These are phyloP conservation scores for Ispidina picta DNA, from an alignment of 2,797 vertebrate species.

Conservation along the genomic window DNA sequence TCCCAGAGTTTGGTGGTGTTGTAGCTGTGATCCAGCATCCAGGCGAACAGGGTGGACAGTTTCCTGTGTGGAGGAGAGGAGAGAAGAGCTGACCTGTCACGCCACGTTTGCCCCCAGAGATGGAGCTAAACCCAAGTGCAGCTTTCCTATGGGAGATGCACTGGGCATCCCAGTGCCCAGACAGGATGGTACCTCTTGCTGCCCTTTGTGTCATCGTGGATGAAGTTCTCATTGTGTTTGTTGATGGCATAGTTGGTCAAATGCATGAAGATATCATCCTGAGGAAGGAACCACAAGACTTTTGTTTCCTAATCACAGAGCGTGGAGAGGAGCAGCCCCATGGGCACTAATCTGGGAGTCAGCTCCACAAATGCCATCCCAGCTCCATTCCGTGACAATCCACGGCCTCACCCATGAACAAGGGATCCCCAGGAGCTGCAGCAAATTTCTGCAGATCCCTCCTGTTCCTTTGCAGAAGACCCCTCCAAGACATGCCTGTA, in stretches of 20 bases:
- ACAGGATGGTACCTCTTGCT: constrained; percentile 78
- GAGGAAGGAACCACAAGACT: neutral
- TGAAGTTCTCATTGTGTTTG: constrained; percentile 78
- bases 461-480: neutral
- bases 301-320: neutral
- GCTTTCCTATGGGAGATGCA: neutral
- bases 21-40: constrained; percentile 73
- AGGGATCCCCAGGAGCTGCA: neutral
- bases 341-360: neutral
- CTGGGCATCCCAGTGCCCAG: accelerated
- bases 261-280: constrained; percentile 83
- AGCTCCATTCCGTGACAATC: too few relatives aligned
- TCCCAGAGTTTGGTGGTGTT: constrained; percentile 75
- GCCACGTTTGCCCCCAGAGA: neutral
- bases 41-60: constrained; percentile 77
- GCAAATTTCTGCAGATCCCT: neutral
- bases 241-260: constrained; percentile 85
- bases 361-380: neutral
- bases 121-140: neutral
- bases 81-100: neutral
- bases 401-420: too few relatives aligned
- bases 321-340: neutral
- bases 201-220: constrained; percentile 72
- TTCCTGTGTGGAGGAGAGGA: constrained; percentile 67
- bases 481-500: neutral